phyloP scores from a whole-genome alignment of 2,888 invertebrate genomes.

The Oligia fasciuncula region DNA sequence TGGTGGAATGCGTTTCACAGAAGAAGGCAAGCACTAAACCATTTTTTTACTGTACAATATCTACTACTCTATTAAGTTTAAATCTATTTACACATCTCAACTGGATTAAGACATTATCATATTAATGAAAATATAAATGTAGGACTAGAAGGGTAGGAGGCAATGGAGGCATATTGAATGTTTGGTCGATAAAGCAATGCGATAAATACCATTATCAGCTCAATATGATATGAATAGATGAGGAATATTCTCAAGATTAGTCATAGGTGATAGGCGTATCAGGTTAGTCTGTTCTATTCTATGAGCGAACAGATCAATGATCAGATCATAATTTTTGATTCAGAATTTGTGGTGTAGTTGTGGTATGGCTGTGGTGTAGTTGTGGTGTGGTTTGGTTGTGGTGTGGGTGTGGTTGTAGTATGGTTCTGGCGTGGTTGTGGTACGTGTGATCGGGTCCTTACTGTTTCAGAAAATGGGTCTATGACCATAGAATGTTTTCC shows the following conservation, averaged over 20 bases:
- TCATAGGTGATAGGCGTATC: background rate
- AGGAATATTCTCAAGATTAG: background rate
- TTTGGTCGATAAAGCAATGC: background rate
- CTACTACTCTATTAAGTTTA: constrained; percentile 27
- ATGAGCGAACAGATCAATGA: background rate
- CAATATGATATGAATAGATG: background rate
- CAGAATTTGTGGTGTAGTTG: background rate
- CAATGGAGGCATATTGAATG: background rate
- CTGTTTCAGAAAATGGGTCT: background rate
- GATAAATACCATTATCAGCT: background rate
- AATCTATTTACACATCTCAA: constrained; percentile 35
- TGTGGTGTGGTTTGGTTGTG: no score
- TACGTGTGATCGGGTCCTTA: background rate
- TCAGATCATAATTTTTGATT: background rate
- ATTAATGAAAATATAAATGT: constrained; percentile 3
- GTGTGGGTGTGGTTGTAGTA: no score
- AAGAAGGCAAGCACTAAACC: constrained; percentile 31
- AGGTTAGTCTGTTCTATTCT: background rate
- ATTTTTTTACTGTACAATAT: constrained; percentile 18
- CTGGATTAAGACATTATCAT: background rate
- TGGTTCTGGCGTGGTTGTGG: no score
- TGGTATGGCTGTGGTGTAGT: no score
- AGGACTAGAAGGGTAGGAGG: constrained; percentile 45
- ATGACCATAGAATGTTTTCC: no score
- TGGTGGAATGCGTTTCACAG: constrained; percentile 17